phyloP scores from a whole-genome alignment of 2,888 invertebrate genomes.

The Anagyrus pseudococci region DNA sequence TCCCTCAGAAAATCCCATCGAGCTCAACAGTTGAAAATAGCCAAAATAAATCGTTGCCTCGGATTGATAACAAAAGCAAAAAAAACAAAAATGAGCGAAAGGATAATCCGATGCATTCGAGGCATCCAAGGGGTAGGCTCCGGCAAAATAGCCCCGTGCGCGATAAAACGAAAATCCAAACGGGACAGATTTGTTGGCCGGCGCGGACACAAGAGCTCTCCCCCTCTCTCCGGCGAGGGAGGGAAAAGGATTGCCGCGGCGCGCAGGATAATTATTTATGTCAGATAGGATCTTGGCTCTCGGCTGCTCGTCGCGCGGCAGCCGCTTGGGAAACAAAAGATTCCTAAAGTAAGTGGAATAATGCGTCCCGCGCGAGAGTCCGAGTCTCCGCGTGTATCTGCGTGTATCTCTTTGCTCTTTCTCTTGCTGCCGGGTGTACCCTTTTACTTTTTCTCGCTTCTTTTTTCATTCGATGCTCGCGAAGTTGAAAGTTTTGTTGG shows the following conservation, averaged over 20 bases:
- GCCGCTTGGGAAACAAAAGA: slow-evolving; percentile 57
- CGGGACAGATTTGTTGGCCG: slow-evolving; percentile 33
- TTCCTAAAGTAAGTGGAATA: slow-evolving; percentile 43
- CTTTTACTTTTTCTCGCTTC: neutral
- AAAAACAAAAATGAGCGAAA: neutral
- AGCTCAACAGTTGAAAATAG: too few species aligned
- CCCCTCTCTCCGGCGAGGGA: neutral
- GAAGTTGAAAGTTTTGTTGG: too few species aligned
- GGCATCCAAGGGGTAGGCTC: slow-evolving; percentile 17
- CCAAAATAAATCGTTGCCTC: too few species aligned
- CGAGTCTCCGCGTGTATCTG: too few species aligned
- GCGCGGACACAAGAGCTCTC: too few species aligned
- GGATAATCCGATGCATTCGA: slow-evolving; percentile 41
- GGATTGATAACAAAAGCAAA: too few species aligned
- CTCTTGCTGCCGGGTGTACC: too few species aligned
- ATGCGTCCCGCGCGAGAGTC: slow-evolving; percentile 16
- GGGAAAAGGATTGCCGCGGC: slow-evolving; percentile 40
- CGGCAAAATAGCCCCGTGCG: slow-evolving; percentile 37
- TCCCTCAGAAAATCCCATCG: too few species aligned
- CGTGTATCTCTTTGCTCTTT: too few species aligned
- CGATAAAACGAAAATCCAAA: slow-evolving; percentile 48
- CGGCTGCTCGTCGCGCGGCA: neutral
- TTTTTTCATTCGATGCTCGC: neutral
- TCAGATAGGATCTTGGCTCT: slow-evolving; percentile 58
- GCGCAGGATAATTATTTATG: slow-evolving; percentile 60